Percentiles rank a stretch among this genome's conserved stretches.
phyloP scores from a whole-genome alignment of 2,797 vertebrate genomes.

The Tauraco hartlaubi region DNA sequence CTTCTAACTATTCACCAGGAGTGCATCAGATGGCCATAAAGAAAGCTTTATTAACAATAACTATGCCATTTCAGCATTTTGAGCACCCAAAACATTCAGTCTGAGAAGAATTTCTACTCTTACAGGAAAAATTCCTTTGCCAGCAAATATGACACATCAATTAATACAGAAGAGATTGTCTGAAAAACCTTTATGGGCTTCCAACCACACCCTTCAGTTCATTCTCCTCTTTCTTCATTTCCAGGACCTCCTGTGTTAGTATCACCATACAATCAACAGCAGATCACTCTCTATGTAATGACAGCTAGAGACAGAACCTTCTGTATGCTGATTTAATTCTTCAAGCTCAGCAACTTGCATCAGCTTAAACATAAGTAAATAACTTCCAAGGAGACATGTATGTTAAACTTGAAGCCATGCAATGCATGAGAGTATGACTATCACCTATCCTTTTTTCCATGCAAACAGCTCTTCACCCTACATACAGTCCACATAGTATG shows the following conservation, averaged over 20 bases:
- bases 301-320: not conserved
- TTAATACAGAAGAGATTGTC: not conserved
- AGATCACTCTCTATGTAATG: not conserved
- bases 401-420: not conserved
- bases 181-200: not conserved
- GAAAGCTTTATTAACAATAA: not conserved
- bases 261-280: not conserved
- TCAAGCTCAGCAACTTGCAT: not conserved
- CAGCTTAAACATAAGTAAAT: not conserved
- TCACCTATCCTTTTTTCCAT: accelerated
- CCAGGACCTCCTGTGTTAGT: not conserved
- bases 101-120: not conserved
- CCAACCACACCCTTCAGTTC: not conserved
- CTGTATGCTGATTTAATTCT: not conserved
- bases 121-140: not conserved
- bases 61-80: not conserved
- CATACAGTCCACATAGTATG: accelerated
- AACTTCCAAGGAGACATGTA: not conserved
- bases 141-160: not conserved
- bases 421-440: accelerated
- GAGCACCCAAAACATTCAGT: not conserved
- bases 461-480: not conserved
- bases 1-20: not conserved
- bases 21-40: not conserved
- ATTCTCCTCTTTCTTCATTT: not conserved